Conservation (phyloP, 2,113 vertebrate genomes). For the Corvus hawaiiensis region DNA sequence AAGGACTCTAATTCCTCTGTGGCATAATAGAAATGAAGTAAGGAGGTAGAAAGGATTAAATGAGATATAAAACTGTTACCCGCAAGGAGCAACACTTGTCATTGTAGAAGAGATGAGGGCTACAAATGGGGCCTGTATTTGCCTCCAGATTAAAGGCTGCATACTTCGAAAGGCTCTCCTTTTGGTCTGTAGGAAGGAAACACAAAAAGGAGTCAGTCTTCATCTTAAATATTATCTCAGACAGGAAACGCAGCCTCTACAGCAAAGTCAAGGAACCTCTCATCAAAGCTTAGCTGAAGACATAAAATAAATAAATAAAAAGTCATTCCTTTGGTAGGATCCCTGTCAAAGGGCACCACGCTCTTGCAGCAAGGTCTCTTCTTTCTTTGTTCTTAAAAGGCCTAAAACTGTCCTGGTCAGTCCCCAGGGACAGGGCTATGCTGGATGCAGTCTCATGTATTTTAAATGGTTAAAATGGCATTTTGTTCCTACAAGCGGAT, state of each 20-base stretch:
- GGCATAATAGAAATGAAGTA: not conserved
- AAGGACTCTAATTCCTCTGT: not conserved
- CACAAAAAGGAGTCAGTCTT: not conserved
- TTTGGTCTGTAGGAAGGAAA: conserved; percentile 25
- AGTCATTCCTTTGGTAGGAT: not conserved
- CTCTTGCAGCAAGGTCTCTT: not conserved
- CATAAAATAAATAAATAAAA: conserved; percentile 38
- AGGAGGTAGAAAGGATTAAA: not conserved
- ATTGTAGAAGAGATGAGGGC: not conserved
- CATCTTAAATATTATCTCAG: not conserved
- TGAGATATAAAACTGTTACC: not conserved
- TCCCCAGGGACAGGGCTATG: not conserved
- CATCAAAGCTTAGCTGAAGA: conserved; percentile 40
- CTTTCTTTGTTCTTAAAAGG: conserved; percentile 22
- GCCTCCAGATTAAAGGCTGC: not conserved
- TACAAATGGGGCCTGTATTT: not conserved
- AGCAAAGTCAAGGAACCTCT: not conserved
- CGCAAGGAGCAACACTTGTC: not conserved
- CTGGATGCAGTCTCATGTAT: not conserved
- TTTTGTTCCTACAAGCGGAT: not conserved
- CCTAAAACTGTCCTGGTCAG: not conserved
- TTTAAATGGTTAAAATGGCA: not conserved
- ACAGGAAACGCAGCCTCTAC: not conserved
- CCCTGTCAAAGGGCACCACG: conserved; percentile 21
- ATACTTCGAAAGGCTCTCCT: not conserved